Percentiles rank a stretch among this genome's conserved stretches.
These are phyloP conservation scores for Chionis minor DNA, from an alignment of 2,113 vertebrate genomes.

Conservation along the genomic window DNA sequence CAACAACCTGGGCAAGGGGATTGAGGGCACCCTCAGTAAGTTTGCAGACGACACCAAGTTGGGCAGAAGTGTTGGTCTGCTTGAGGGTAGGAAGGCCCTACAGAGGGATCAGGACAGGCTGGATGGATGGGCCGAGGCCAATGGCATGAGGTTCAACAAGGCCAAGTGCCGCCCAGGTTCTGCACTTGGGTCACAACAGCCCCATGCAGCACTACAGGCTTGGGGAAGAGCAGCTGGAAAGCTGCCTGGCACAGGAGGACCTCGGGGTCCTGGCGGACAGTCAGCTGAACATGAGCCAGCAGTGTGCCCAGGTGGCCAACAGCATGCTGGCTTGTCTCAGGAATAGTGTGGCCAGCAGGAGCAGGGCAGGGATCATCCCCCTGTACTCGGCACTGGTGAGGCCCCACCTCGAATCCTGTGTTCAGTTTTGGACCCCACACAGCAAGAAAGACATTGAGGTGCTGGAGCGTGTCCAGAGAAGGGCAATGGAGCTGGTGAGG, in stretches of 20 bases:
- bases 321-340: background rate
- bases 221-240: background rate
- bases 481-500: background rate
- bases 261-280: background rate
- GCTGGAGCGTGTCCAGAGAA: background rate
- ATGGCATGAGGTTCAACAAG: background rate
- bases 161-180: background rate
- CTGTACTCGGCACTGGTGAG: background rate
- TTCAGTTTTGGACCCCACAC: background rate
- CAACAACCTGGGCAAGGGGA: background rate
- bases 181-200: background rate
- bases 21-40: background rate
- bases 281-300: background rate
- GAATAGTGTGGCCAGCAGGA: background rate
- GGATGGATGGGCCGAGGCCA: background rate
- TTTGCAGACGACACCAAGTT: background rate
- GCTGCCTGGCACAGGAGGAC: background rate
- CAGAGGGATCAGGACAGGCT: background rate
- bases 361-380: background rate
- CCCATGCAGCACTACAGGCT: background rate
- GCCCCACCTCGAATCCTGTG: background rate
- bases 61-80: background rate
- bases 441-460: background rate
- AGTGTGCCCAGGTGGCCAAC: background rate
- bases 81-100: background rate